These are phyloP conservation scores for Apocrypta bakeri DNA, from an alignment of 1,140 invertebrate species.

Conservation along the genomic window DNA sequence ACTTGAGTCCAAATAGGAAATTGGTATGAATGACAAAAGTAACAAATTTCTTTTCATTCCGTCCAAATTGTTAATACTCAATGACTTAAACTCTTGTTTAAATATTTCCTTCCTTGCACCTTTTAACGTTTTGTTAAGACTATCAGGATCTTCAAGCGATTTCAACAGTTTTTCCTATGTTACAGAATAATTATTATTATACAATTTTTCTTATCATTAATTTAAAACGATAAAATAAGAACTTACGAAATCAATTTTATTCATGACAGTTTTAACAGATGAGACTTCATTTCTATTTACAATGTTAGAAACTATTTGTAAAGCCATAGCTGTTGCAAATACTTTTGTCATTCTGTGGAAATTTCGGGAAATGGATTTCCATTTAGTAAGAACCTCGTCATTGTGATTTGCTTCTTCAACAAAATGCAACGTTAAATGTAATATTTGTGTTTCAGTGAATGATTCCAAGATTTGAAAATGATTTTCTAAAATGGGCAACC, in stretches of 20 bases:
- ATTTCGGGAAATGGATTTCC: conserved; percentile 30
- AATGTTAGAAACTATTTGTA: conserved; percentile 28
- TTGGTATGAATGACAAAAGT: conserved; percentile 33
- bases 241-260: conserved; percentile 40
- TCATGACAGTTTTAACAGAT: conserved; percentile 25
- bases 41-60: conserved; percentile 26
- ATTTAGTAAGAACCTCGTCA: conserved; percentile 31
- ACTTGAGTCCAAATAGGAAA: conserved; percentile 31
- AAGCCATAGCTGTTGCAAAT: conserved; percentile 31
- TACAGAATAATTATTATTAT: conserved; percentile 5
- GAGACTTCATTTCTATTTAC: not conserved
- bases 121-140: conserved; percentile 26
- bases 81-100: conserved; percentile 34
- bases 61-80: not conserved
- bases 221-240: not conserved
- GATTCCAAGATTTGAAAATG: conserved; percentile 40
- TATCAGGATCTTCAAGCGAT: not conserved
- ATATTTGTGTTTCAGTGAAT: conserved; percentile 37
- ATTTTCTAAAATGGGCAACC: conserved; percentile 37
- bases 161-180: conserved; percentile 33
- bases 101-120: conserved; percentile 19
- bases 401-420: conserved; percentile 8
- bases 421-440: conserved; percentile 28
- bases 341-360: conserved; percentile 21
- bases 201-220: not conserved